A percentile compares a stretch with the other conserved stretches of the same genome.
Evolutionary conservation across 2,113 vertebrate genomes (phyloP).

Genomic region (Channa argus): DNA sequence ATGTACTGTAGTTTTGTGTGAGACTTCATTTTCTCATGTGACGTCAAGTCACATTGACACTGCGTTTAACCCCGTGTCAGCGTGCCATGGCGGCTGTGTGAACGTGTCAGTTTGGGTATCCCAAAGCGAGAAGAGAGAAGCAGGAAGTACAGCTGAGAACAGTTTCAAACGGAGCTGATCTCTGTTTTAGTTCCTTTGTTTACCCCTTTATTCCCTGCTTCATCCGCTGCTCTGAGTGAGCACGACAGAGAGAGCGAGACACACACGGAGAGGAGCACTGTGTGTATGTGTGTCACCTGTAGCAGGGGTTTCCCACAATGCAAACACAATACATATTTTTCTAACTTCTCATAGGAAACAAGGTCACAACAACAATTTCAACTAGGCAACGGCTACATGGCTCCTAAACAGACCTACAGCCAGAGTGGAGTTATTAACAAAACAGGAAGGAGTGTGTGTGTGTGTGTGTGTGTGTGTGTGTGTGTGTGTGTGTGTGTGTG

Average conservation of each 20-base stretch:
- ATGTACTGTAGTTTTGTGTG: too few species aligned
- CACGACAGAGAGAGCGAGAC: not conserved
- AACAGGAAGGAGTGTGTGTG: conserved; percentile 62
- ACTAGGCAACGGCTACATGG: not conserved
- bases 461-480: conserved; percentile 1
- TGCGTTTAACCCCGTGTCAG: conserved; percentile 57
- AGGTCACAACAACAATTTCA: conserved; percentile 39
- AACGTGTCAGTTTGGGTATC: conserved; percentile 60
- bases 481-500: conserved; percentile 11
- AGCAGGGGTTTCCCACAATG: conserved; percentile 47
- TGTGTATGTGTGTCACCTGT: conserved; percentile 45
- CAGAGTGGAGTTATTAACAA: conserved; percentile 47
- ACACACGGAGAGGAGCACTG: not conserved
- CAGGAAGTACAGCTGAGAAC: conserved; percentile 67
- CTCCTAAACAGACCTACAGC: conserved; percentile 16
- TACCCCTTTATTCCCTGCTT: not conserved
- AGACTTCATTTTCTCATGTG: conserved; percentile 41
- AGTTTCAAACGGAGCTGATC: conserved; percentile 62
- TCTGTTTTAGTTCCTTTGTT: conserved; percentile 61
- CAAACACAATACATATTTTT: conserved; percentile 48
- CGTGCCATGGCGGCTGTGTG: conserved; percentile 34
- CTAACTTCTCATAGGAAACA: conserved; percentile 43
- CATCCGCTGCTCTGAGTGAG: not conserved
- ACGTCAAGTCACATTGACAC: conserved; percentile 32
- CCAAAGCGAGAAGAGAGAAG: conserved; percentile 38